Conservation (phyloP, 2,113 vertebrate genomes). For the Phocoena phocoena region DNA sequence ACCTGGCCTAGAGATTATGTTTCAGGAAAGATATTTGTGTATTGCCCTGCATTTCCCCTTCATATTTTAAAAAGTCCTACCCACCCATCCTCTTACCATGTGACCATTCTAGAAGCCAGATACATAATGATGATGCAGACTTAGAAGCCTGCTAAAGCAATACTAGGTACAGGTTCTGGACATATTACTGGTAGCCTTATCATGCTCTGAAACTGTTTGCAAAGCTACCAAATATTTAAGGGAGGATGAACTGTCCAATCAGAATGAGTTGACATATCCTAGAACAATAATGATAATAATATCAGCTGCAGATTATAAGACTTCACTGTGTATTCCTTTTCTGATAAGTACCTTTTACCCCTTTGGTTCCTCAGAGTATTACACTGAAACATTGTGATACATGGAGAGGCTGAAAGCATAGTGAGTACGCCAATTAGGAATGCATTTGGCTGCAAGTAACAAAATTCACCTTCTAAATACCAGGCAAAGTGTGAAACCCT, state of each 20-base stretch:
- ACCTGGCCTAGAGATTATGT: background rate
- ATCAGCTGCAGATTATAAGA: constrained; percentile 24
- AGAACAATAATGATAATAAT: constrained; percentile 10
- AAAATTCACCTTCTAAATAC: constrained; percentile 7
- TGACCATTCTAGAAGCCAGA: background rate
- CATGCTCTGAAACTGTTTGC: constrained; percentile 16
- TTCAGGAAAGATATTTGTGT: constrained; percentile 35
- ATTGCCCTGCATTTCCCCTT: constrained; percentile 8
- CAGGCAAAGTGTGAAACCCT: background rate
- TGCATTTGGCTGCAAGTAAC: background rate
- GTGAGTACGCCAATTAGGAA: constrained; percentile 15
- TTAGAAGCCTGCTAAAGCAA: background rate
- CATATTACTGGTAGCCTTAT: background rate
- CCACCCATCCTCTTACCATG: background rate
- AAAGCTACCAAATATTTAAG: constrained; percentile 22
- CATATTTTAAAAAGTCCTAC: background rate
- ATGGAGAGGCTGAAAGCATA: background rate
- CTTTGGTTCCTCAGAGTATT: constrained; percentile 32
- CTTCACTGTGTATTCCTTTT: background rate
- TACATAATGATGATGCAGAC: background rate
- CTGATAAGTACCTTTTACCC: background rate
- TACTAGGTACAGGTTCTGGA: background rate
- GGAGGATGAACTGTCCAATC: background rate
- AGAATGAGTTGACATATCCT: background rate
- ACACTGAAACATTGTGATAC: background rate